Conservation (phyloP, 2,113 vertebrate genomes). For the Rhinopomastus cyanomelas region DNA sequence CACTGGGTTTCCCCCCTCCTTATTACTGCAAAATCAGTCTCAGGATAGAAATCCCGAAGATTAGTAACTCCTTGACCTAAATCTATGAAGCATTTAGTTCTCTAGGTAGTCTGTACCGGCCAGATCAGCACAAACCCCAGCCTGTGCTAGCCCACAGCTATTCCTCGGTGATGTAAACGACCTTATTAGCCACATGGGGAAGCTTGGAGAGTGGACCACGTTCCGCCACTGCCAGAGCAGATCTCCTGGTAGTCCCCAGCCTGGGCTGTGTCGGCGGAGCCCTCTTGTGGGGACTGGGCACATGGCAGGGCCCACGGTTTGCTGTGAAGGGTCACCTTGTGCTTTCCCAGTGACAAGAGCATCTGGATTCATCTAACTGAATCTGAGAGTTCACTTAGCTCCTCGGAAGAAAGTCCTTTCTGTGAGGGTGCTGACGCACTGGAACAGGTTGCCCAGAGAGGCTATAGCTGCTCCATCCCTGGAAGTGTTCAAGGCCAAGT, state of each 20-base stretch:
- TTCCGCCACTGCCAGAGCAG: not conserved
- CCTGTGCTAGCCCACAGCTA: not conserved
- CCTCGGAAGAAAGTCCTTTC: not conserved
- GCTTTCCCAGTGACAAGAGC: not conserved
- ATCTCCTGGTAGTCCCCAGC: not conserved
- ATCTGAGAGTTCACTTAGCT: too few relatives aligned
- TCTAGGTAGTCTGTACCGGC: not conserved
- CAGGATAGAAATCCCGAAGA: not conserved
- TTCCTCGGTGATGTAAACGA: not conserved
- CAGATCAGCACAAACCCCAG: not conserved
- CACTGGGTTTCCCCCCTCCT: not conserved
- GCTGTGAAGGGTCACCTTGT: not conserved
- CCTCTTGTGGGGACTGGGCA: not conserved
- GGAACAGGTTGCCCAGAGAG: not conserved
- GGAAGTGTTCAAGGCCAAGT: not conserved
- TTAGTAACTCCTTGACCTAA: not conserved
- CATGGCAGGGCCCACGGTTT: fast-evolving
- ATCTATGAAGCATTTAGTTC: not conserved
- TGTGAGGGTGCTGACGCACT: not conserved
- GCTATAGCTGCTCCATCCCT: not conserved
- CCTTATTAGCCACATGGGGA: fast-evolving
- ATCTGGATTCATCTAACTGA: too few relatives aligned
- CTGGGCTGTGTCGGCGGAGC: not conserved
- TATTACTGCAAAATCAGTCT: not conserved
- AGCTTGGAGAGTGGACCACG: fast-evolving